Evolutionary conservation across 2,797 vertebrate species (phyloP).

Genomic region (Gastrophryne carolinensis): DNA sequence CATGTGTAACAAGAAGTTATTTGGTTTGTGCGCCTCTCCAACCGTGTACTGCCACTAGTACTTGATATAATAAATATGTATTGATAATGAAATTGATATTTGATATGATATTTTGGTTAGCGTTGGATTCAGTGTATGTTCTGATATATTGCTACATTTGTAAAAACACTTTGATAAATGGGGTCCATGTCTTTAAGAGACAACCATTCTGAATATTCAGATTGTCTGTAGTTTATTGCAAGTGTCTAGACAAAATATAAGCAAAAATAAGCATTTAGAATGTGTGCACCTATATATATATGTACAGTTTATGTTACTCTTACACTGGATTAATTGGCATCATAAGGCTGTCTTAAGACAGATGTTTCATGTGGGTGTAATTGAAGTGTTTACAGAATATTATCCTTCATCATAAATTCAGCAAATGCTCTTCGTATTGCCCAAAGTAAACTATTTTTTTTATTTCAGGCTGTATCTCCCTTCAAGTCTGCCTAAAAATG

Average conservation of each 20-base stretch:
- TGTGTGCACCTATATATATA: neutral
- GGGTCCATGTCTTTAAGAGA: neutral
- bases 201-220: neutral
- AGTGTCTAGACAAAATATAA: neutral
- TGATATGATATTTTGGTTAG: no score
- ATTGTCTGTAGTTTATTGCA: neutral
- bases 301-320: neutral
- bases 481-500: neutral
- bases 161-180: no score
- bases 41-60: no score
- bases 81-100: no score
- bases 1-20: no score
- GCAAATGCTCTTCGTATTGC: neutral
- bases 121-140: no score
- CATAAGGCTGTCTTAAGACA: neutral
- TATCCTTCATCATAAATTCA: neutral
- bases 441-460: neutral
- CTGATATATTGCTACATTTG: no score
- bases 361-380: conserved; percentile 1
- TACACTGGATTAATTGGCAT: neutral
- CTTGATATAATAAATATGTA: no score
- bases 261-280: conserved; percentile 5
- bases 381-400: conserved; percentile 7
- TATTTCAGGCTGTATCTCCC: neutral
- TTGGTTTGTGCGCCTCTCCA: no score